A percentile compares a stretch with the other conserved stretches of the same genome.
phyloP scores from a whole-genome alignment of 2,888 invertebrate species.

The Notocelia uddmanniana region DNA sequence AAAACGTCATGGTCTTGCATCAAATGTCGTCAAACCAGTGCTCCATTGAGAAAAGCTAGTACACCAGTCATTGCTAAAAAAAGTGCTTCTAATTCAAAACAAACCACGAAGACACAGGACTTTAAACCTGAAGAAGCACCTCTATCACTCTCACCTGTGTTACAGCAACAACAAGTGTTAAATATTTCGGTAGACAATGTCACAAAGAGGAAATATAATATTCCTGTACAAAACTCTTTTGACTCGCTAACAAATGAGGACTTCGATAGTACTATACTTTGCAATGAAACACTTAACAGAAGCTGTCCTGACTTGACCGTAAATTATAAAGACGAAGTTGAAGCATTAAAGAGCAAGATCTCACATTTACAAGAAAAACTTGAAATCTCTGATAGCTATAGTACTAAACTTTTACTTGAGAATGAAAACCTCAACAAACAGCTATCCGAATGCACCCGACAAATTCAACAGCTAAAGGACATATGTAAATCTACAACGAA shows the following conservation, averaged over 20 bases:
- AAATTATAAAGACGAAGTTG: conserved; percentile 15
- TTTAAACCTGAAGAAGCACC: background rate
- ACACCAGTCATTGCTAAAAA: too few relatives aligned
- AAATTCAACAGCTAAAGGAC: conserved; percentile 10
- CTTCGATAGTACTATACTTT: background rate
- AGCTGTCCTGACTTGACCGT: background rate
- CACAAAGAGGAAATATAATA: conserved; percentile 9
- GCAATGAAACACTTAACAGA: conserved; percentile 8
- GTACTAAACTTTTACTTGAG: conserved; percentile 4
- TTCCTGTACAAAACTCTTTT: conserved; percentile 5
- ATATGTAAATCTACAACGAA: conserved; percentile 17
- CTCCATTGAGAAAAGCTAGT: too few relatives aligned
- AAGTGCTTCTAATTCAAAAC: background rate
- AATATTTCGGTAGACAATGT: conserved; percentile 2
- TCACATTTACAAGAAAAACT: background rate
- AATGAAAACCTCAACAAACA: conserved; percentile 12
- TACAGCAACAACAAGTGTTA: conserved; percentile 3
- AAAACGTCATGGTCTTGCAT: background rate
- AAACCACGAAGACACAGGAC: background rate
- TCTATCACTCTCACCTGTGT: background rate
- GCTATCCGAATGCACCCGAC: background rate
- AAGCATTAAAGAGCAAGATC: background rate
- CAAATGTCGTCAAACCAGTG: too few relatives aligned
- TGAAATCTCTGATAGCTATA: background rate
- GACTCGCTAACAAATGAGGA: conserved; percentile 4